phyloP scores from a whole-genome alignment of 2,888 invertebrate genomes.

The Catocala fraxini region DNA sequence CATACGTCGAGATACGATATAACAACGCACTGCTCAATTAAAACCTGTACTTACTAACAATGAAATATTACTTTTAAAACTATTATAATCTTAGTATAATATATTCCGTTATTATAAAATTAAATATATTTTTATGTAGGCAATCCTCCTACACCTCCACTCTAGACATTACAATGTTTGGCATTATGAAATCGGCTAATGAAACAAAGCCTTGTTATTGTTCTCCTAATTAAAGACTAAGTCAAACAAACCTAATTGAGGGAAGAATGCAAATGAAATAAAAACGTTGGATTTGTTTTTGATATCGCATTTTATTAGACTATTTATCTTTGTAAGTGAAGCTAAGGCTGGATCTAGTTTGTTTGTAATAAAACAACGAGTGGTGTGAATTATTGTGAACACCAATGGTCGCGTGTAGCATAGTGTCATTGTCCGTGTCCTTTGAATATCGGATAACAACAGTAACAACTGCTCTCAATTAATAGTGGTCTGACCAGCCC shows the following conservation, averaged over 20 bases:
- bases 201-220: conserved; percentile 37
- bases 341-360: conserved; percentile 10
- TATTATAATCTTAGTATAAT: conserved; percentile 29
- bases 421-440: conserved; percentile 40
- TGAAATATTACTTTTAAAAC: conserved; percentile 42
- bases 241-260: conserved; percentile 5
- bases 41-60: conserved; percentile 30
- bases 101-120: conserved; percentile 12
- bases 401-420: conserved; percentile 36
- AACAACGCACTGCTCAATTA: conserved; percentile 34
- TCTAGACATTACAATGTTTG: neutral
- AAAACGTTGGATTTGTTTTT: neutral
- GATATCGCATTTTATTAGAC: neutral
- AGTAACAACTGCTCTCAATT: conserved; percentile 56
- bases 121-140: conserved; percentile 3
- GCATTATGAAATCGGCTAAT: conserved; percentile 32
- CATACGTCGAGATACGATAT: conserved; percentile 26
- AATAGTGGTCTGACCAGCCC: conserved; percentile 49
- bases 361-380: conserved; percentile 54
- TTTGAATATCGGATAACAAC: conserved; percentile 56
- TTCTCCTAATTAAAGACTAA: conserved; percentile 11
- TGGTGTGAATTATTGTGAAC: conserved; percentile 33
- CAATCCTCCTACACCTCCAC: neutral
- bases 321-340: neutral
- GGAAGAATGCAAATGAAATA: neutral